These are phyloP conservation scores for Rhabdomys dilectus DNA, from an alignment of 2,113 vertebrate species.

Conservation along the genomic window DNA sequence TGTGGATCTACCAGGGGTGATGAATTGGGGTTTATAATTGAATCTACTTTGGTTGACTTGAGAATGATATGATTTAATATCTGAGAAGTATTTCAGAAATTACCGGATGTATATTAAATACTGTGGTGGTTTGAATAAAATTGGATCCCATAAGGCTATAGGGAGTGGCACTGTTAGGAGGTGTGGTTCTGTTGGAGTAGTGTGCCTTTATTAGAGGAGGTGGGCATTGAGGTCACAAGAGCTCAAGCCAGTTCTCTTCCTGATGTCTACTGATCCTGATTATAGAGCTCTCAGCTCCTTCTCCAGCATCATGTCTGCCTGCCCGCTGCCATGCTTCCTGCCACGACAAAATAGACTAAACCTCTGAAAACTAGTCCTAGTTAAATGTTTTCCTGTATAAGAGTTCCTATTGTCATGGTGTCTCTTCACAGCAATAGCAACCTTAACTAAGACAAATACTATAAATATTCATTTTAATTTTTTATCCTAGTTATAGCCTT, in stretches of 20 bases:
- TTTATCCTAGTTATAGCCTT: not conserved
- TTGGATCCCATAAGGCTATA: not conserved
- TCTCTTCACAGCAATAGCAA: not conserved
- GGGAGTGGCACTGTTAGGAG: not conserved
- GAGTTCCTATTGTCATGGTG: not conserved
- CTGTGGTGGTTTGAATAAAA: not conserved
- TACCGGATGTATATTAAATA: not conserved
- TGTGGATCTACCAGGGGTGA: not conserved
- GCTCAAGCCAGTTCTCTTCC: not conserved
- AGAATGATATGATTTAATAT: constrained; percentile 3
- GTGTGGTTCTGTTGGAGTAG: not conserved
- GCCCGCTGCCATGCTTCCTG: not conserved
- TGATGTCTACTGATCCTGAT: not conserved
- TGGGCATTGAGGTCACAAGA: not conserved
- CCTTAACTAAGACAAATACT: not conserved
- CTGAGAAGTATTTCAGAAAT: not conserved
- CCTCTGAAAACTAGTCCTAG: not conserved
- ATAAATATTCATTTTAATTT: constrained; percentile 28
- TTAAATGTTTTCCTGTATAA: not conserved
- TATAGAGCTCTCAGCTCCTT: not conserved
- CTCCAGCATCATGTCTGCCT: not conserved
- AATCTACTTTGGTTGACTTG: not conserved
- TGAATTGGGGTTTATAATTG: not conserved
- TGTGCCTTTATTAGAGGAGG: not conserved
- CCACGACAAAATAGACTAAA: not conserved